A percentile compares a stretch with the other conserved stretches of the same genome.
Conservation (phyloP, 2,797 vertebrate species). For the Acanthurus tractus region DNA sequence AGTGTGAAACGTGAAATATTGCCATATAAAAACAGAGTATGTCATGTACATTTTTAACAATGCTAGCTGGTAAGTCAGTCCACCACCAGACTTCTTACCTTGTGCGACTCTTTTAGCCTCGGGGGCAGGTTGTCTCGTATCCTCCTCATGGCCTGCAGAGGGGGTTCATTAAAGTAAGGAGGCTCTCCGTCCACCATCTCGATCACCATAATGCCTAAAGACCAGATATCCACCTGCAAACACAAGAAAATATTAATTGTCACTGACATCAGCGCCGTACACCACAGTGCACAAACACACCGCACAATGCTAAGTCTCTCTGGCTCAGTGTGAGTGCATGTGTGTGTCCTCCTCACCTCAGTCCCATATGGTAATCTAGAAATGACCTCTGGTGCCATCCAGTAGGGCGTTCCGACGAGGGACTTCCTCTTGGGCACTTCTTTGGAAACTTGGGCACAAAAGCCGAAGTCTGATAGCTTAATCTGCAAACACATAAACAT, state of each 20-base stretch:
- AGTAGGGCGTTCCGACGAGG: slow-evolving; percentile 95
- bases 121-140: slow-evolving; percentile 98
- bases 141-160: slow-evolving; percentile 98
- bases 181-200: slow-evolving; percentile 99
- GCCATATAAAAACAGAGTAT: too few relatives aligned
- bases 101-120: slow-evolving; percentile 94
- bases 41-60: too few relatives aligned
- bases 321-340: not conserved
- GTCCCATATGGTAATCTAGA: slow-evolving; percentile 97
- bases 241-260: not conserved
- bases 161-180: slow-evolving; percentile 98
- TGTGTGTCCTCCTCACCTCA: slow-evolving; percentile 85
- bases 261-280: not conserved
- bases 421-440: slow-evolving; percentile 98
- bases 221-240: slow-evolving; percentile 98
- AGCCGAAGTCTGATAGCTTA: slow-evolving; percentile 97
- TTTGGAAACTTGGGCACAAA: slow-evolving; percentile 99
- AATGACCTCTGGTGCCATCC: slow-evolving; percentile 99
- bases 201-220: slow-evolving; percentile 98
- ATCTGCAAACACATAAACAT: slow-evolving; percentile 84
- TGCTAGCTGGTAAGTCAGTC: too few relatives aligned
- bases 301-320: not conserved
- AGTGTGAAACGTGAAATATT: too few relatives aligned
- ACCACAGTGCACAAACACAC: not conserved
- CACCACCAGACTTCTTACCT: slow-evolving; percentile 82